These are phyloP conservation scores for Imbricaverruca yamaguchii DNA, from an alignment of 2,888 invertebrate genomes.

Conservation along the genomic window DNA sequence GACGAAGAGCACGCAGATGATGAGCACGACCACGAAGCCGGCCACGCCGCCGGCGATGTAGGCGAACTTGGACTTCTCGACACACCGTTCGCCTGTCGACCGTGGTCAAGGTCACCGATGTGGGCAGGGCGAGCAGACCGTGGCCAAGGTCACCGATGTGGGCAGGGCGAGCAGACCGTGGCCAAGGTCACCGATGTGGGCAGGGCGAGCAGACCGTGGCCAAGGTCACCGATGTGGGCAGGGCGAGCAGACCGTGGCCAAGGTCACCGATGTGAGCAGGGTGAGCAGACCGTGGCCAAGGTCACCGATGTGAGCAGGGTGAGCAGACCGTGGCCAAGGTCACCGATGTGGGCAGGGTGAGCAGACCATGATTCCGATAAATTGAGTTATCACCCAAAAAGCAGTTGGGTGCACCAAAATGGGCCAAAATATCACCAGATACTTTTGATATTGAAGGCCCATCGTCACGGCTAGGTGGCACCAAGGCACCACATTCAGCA, in stretches of 20 bases:
- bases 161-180: conserved; percentile 46
- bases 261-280: conserved; percentile 59
- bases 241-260: not conserved
- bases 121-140: conserved; percentile 54
- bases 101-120: conserved; percentile 44
- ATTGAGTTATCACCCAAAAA: no score
- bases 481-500: no score
- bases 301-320: conserved; percentile 59
- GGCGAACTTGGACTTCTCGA: conserved; percentile 77
- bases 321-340: not conserved
- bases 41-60: conserved; percentile 92
- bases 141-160: conserved; percentile 52
- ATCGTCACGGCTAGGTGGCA: no score
- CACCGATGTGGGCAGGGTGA: conserved; percentile 59
- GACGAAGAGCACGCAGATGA: conserved; percentile 81
- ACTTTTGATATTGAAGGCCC: no score
- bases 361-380: no score
- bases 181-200: conserved; percentile 55
- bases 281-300: not conserved
- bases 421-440: no score
- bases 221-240: conserved; percentile 59
- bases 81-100: not conserved
- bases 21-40: conserved; percentile 85
- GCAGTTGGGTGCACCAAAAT: no score
- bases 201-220: conserved; percentile 40